Evolutionary conservation across 2,113 vertebrate genomes (phyloP).

Genomic region (Engraulis encrasicolus): DNA sequence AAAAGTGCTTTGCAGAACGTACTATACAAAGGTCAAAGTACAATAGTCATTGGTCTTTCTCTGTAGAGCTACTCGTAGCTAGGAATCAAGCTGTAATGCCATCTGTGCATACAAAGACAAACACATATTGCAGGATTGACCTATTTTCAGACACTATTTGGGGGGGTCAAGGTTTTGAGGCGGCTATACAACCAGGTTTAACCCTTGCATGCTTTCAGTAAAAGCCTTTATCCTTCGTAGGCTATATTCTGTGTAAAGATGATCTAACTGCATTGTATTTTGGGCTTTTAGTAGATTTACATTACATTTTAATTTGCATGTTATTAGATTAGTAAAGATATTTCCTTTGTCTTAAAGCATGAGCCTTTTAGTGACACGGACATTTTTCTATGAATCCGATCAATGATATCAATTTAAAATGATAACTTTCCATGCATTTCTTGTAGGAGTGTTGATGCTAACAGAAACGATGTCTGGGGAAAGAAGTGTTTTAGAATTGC

Average conservation of each 20-base stretch:
- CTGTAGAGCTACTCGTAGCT: background rate
- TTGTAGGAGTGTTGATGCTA: background rate
- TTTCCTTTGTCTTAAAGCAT: background rate
- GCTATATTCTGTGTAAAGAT: background rate
- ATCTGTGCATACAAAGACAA: background rate
- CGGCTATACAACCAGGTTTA: background rate
- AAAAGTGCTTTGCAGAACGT: background rate
- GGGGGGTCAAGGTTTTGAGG: conserved; percentile 39
- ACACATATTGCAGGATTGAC: conserved; percentile 28
- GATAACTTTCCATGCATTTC: background rate
- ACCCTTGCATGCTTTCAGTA: background rate
- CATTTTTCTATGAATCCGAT: background rate
- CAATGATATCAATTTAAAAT: background rate
- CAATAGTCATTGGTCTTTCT: background rate
- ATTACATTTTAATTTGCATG: background rate
- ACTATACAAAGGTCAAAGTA: background rate
- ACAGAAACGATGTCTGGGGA: background rate
- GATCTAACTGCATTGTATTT: background rate
- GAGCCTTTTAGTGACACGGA: background rate
- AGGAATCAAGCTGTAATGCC: background rate
- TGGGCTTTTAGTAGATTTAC: background rate
- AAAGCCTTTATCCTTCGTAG: background rate
- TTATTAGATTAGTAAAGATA: background rate
- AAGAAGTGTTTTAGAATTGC: background rate
- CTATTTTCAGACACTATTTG: conserved; percentile 51